Conservation (phyloP, 2,113 vertebrate species). For the Bos taurus region DNA sequence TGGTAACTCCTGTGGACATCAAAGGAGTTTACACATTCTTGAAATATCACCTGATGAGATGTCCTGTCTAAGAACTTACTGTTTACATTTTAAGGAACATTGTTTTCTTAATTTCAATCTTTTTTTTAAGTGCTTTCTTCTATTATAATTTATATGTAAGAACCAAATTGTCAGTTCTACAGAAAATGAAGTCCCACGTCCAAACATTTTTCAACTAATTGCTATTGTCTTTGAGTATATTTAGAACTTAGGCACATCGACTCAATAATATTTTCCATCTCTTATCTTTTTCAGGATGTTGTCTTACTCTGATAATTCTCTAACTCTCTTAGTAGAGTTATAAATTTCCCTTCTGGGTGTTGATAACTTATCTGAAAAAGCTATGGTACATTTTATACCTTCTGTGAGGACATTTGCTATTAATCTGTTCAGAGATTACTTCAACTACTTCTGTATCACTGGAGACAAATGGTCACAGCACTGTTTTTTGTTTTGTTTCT, state of each 20-base stretch:
- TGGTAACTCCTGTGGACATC: not conserved
- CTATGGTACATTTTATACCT: not conserved
- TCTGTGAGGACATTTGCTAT: not conserved
- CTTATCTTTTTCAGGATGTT: slow-evolving; percentile 34
- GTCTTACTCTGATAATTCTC: slow-evolving; percentile 17
- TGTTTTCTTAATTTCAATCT: not conserved
- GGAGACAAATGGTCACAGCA: not conserved
- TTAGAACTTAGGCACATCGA: not conserved
- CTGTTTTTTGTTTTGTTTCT: not conserved
- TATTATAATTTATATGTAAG: not conserved
- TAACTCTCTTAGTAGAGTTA: not conserved
- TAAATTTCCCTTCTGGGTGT: not conserved
- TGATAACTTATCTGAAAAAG: slow-evolving; percentile 40
- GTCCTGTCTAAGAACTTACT: not conserved
- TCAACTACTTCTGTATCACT: not conserved
- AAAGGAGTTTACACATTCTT: not conserved
- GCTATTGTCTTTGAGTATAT: not conserved
- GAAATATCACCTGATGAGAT: not conserved
- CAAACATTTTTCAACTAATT: not conserved
- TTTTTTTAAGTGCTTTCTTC: not conserved
- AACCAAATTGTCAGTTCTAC: not conserved
- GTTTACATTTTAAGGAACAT: not conserved
- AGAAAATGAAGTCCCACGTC: not conserved
- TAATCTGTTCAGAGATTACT: slow-evolving; percentile 16
- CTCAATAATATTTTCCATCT: not conserved